phyloP scores from a whole-genome alignment of 2,888 invertebrate genomes.

The Gastracanthus pulcherrimus region DNA sequence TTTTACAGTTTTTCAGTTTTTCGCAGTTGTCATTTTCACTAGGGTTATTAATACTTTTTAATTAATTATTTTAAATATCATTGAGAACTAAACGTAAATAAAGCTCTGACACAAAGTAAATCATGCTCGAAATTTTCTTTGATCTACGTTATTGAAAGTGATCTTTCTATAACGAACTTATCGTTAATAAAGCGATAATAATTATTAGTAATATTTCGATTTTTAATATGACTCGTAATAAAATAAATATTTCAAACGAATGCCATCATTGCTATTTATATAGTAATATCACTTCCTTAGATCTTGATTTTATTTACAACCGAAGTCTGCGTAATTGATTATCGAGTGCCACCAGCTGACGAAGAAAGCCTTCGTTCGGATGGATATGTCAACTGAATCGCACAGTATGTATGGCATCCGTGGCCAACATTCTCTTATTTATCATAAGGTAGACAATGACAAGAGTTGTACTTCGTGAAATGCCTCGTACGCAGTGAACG shows the following conservation, averaged over 20 bases:
- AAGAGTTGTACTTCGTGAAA: conserved; percentile 90
- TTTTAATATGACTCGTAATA: background rate
- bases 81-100: background rate
- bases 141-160: background rate
- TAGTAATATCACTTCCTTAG: conserved; percentile 18
- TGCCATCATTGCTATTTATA: background rate
- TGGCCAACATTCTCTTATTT: conserved; percentile 85
- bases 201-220: background rate
- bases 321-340: conserved; percentile 72
- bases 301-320: conserved; percentile 59
- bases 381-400: conserved; percentile 86
- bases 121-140: background rate
- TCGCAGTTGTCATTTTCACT: no score
- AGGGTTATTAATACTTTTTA: conserved; percentile 44
- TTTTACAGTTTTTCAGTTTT: no score
- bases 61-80: conserved; percentile 11
- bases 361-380: conserved; percentile 90
- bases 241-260: no score
- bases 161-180: background rate
- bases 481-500: conserved; percentile 90
- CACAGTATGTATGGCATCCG: conserved; percentile 86
- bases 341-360: conserved; percentile 85
- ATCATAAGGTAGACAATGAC: conserved; percentile 91
- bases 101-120: conserved; percentile 6
- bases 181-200: conserved; percentile 5